Percentiles rank a stretch among this genome's conserved stretches.
These are phyloP conservation scores for Ornithorhynchus anatinus DNA, from an alignment of 2,113 vertebrate genomes.

Conservation along the genomic window DNA sequence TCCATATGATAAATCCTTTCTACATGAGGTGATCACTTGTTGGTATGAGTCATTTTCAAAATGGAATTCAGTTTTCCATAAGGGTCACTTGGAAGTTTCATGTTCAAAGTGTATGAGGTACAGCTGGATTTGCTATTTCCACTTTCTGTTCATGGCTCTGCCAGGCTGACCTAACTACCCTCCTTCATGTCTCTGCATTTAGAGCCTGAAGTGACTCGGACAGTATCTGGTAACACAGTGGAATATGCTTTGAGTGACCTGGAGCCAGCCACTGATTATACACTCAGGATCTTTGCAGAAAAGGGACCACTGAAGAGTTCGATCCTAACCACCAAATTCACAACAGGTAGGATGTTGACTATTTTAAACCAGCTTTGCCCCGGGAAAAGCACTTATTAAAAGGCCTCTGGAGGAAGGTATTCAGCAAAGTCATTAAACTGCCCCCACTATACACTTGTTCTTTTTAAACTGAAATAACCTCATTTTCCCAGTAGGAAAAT, in stretches of 20 bases:
- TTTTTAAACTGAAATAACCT: constrained; percentile 37
- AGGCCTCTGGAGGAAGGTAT: too few relatives aligned
- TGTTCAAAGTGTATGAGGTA: accelerated
- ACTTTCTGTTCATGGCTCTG: neutral
- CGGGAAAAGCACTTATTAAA: neutral
- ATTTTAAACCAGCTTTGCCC: neutral
- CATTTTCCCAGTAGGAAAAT: neutral
- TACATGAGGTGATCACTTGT: neutral
- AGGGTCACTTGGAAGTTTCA: neutral
- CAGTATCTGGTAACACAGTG: constrained; percentile 88
- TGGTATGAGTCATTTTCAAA: neutral
- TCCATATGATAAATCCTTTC: neutral
- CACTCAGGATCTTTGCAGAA: constrained; percentile 82
- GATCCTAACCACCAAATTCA: constrained; percentile 82
- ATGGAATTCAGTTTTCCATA: neutral
- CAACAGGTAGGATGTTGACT: constrained; percentile 75
- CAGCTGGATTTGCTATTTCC: accelerated
- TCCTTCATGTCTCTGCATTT: neutral
- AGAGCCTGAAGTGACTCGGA: constrained; percentile 84
- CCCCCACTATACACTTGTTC: neutral
- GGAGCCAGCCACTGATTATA: constrained; percentile 86
- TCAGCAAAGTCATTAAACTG: neutral
- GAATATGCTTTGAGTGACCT: constrained; percentile 86
- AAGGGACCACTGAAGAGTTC: constrained; percentile 85
- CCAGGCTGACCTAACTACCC: neutral